phyloP scores from a whole-genome alignment of 2,888 invertebrate genomes.

The Elegia similella region DNA sequence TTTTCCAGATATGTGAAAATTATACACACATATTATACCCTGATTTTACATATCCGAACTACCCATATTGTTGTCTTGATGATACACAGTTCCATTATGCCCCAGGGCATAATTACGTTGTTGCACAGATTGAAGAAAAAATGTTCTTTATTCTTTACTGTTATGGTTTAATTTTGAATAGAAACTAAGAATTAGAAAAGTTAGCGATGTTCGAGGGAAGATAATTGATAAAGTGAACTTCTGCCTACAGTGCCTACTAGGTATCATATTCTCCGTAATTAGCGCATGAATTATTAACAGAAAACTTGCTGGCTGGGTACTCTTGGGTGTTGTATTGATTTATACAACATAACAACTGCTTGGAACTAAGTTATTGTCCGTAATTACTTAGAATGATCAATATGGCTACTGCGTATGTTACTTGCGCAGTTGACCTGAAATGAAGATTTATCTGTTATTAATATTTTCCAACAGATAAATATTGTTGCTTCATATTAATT shows the following conservation, averaged over 20 bases:
- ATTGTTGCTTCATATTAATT: background rate
- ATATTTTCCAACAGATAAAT: background rate
- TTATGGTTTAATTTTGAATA: slow-evolving; percentile 25
- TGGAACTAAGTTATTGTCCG: slow-evolving; percentile 59
- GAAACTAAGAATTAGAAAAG: slow-evolving; percentile 25
- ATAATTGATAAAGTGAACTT: slow-evolving; percentile 50
- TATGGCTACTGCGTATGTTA: slow-evolving; percentile 27
- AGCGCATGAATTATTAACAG: slow-evolving; percentile 55
- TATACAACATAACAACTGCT: slow-evolving; percentile 42
- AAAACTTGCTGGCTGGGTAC: slow-evolving; percentile 35
- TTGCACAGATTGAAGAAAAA: slow-evolving; percentile 4
- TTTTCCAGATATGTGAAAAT: background rate
- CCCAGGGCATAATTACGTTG: background rate
- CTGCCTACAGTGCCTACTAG: slow-evolving; percentile 62
- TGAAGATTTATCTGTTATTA: slow-evolving; percentile 16
- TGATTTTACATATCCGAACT: background rate
- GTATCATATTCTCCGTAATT: slow-evolving; percentile 57
- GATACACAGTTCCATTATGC: background rate
- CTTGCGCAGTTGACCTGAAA: slow-evolving; percentile 32
- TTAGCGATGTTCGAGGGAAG: slow-evolving; percentile 31
- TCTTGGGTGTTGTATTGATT: slow-evolving; percentile 61
- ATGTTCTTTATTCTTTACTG: slow-evolving; percentile 18
- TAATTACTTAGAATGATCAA: slow-evolving; percentile 59
- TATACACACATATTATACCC: background rate
- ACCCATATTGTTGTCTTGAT: background rate